These are phyloP conservation scores for Sphenopsis melanotis DNA, from an alignment of 2,797 vertebrate genomes.

Conservation along the genomic window DNA sequence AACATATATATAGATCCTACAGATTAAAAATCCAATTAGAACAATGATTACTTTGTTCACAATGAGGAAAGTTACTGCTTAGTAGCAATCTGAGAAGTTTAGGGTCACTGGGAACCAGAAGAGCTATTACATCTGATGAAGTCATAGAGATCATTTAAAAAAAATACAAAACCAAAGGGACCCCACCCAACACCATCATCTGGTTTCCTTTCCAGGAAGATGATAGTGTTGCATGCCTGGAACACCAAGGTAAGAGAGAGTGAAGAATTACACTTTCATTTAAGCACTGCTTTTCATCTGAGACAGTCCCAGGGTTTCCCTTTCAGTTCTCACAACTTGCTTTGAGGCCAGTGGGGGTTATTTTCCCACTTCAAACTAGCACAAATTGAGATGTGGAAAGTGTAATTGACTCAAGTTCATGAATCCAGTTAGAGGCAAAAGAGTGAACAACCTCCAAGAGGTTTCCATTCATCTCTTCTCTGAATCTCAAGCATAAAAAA, in stretches of 20 bases:
- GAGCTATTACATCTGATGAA: background rate
- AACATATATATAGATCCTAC: background rate
- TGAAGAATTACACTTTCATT: background rate
- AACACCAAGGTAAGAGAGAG: background rate
- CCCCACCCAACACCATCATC: rapidly evolving
- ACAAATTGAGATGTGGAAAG: background rate
- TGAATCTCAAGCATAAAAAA: background rate
- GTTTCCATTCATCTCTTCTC: background rate
- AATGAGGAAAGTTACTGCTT: conserved; percentile 35
- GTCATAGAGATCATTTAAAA: background rate
- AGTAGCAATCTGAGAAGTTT: conserved; percentile 24
- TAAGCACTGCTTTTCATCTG: background rate
- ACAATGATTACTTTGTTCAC: conserved; percentile 33
- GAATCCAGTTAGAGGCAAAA: background rate
- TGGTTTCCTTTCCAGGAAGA: background rate
- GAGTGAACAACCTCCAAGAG: background rate
- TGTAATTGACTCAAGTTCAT: background rate
- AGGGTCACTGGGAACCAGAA: background rate
- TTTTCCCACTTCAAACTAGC: background rate
- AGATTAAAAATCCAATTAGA: background rate
- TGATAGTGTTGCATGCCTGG: background rate
- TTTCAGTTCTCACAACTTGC: background rate
- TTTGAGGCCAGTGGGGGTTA: background rate
- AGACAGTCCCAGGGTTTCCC: background rate
- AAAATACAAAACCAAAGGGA: background rate